Evolutionary conservation across 1,140 invertebrate species (phyloP), one percentile per base, ranked within the genome.

Genomic region (Apis cerana): DNA sequence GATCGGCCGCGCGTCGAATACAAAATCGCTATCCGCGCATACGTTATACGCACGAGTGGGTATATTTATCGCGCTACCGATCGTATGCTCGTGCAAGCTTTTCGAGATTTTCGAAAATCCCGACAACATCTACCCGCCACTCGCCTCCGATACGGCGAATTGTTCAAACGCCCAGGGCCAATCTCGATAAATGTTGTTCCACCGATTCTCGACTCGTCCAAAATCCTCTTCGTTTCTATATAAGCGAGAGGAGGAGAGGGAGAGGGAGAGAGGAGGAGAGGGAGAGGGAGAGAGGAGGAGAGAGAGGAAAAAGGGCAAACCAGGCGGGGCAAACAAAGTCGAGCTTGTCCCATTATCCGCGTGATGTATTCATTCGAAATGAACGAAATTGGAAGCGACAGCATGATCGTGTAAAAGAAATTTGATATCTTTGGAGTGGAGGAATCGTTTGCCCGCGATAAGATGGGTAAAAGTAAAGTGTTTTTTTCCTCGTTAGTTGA

Each of bases 141-240:
- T 65, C 77, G 83, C 71, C 75, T 75, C 72, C 76, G 69, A 56
- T 68, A 67, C 75, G 52, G 48, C 81, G 83, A 76, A 80, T 83
- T 85, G 87, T 88, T 85, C 83, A 83, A 88, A 88, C 76, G 76
- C 83, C 59, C 86, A 43, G 43, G 83, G 87, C 69, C 87, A 88
- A 88, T 88, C 86, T 85, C 86, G 87, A 88, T 88, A 88, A 88
- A 88, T 80, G 83, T 69, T 71, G 83, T 84, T 85, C 75, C 68
- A 88, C 77, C 86, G 83, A 88, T 88, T 85, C 83, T 83, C 87
- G 80, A 88, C 78, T 82, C 71, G 78, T 84, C 83, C 83, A 85
- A 79, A 64, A 58, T 70, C 62, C 58, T 68, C 62, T 52, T 61
- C 59, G 59, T 12, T 52, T 17, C 82, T 77, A 33, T 74, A 56